Conservation (phyloP, 2,888 invertebrate genomes). For the Drosophila tripunctata region DNA sequence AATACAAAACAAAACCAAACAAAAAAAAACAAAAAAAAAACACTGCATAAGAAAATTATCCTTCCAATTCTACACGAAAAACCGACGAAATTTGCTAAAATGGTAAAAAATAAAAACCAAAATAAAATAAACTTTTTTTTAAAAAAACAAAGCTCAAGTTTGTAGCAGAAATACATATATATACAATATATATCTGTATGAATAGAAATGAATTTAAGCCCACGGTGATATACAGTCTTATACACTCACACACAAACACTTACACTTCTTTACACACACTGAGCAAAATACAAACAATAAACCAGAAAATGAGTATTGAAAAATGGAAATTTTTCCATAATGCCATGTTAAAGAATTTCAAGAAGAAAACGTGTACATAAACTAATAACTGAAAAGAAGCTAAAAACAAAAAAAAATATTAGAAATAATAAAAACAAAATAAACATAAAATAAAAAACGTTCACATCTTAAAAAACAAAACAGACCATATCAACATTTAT, state of each 20-base stretch:
- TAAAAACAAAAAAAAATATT: not conserved
- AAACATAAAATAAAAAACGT: conserved; percentile 30
- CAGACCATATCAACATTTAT: conserved; percentile 71
- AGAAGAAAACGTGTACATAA: conserved; percentile 38
- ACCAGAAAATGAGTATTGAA: conserved; percentile 3
- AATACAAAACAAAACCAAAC: too few relatives aligned
- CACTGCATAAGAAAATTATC: conserved; percentile 63
- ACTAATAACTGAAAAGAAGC: conserved; percentile 30
- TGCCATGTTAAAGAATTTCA: conserved; percentile 18
- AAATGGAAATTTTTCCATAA: conserved; percentile 17
- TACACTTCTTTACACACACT: conserved; percentile 12
- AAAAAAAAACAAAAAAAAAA: conserved; percentile 24
- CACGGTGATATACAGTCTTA: conserved; percentile 63
- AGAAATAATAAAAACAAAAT: conserved; percentile 13
- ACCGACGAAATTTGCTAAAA: conserved; percentile 19
- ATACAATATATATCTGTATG: conserved; percentile 34
- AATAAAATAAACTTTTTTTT: conserved; percentile 18
- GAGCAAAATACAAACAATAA: conserved; percentile 24
- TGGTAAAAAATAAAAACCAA: not conserved
- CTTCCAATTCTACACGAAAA: conserved; percentile 58
- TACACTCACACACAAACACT: conserved; percentile 18
- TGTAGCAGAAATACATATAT: conserved; percentile 33
- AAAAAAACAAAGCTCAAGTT: conserved; percentile 31
- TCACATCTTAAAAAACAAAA: conserved; percentile 54
- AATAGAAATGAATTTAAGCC: conserved; percentile 69